These are phyloP conservation scores for Nomada fucata DNA, from an alignment of 2,888 invertebrate genomes.

Conservation along the genomic window DNA sequence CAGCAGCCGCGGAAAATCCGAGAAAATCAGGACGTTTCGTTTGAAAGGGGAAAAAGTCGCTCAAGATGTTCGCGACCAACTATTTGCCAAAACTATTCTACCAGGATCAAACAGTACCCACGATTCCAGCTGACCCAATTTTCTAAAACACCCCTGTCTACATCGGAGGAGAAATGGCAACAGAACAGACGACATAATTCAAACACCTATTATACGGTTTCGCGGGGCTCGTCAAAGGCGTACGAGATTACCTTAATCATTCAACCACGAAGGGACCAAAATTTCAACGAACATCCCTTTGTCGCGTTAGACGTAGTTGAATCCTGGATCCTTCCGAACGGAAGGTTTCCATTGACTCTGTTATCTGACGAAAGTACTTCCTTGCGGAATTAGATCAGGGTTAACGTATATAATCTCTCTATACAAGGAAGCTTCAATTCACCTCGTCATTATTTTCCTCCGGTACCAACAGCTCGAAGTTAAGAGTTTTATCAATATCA, in stretches of 20 bases:
- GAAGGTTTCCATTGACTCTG: neutral
- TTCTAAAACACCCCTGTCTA: neutral
- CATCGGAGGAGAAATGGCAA: neutral
- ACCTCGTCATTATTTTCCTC: neutral
- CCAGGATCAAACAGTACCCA: neutral
- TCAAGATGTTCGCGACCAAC: neutral
- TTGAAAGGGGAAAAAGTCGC: too few species aligned
- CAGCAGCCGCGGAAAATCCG: neutral
- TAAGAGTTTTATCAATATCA: neutral
- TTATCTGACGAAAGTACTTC: neutral
- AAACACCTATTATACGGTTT: neutral
- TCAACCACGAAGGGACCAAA: neutral
- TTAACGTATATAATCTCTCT: neutral
- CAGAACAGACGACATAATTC: neutral
- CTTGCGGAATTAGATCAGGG: neutral
- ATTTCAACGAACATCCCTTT: neutral
- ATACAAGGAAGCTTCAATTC: neutral
- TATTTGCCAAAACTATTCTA: conserved; percentile 3
- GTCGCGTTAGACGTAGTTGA: neutral
- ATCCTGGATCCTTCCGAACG: neutral
- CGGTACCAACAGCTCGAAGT: neutral
- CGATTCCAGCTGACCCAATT: conserved; percentile 12
- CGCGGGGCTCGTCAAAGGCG: neutral
- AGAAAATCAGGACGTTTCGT: neutral
- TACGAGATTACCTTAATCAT: neutral